These are phyloP conservation scores for Drosophila micromelanica DNA, from an alignment of 1,140 invertebrate species.

Conservation along the genomic window DNA sequence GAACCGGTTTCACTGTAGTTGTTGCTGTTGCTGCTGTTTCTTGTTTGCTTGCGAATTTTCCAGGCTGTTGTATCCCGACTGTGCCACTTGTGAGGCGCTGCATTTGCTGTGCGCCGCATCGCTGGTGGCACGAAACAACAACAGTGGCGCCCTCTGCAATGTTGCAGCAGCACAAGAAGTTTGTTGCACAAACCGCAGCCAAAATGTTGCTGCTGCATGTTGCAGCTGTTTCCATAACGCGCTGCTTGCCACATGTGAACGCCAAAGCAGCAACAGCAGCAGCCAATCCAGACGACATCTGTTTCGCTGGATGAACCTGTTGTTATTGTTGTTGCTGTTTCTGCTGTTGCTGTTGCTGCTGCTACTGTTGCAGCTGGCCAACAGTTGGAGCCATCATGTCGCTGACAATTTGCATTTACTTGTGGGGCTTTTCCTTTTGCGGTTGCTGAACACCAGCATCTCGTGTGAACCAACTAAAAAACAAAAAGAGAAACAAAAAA, in stretches of 20 bases:
- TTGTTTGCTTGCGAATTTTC: slow-evolving; percentile 70
- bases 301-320: slow-evolving; percentile 61
- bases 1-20: slow-evolving; percentile 60
- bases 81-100: slow-evolving; percentile 50
- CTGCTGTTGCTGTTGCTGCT: slow-evolving; percentile 28
- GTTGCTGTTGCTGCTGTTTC: slow-evolving; percentile 46
- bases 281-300: slow-evolving; percentile 61
- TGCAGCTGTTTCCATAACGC: slow-evolving; percentile 64
- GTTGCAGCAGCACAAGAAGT: slow-evolving; percentile 77
- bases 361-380: slow-evolving; percentile 60
- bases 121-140: slow-evolving; percentile 83
- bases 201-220: slow-evolving; percentile 72
- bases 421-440: slow-evolving; percentile 73
- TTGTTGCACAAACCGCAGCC: slow-evolving; percentile 35
- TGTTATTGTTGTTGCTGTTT: slow-evolving; percentile 46
- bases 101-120: slow-evolving; percentile 75
- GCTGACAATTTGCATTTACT: slow-evolving; percentile 63
- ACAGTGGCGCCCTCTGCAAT: slow-evolving; percentile 84
- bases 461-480: slow-evolving; percentile 59
- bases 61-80: slow-evolving; percentile 64
- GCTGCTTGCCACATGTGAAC: slow-evolving; percentile 48
- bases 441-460: slow-evolving; percentile 33
- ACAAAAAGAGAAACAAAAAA: not conserved
- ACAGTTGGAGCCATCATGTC: slow-evolving; percentile 51
- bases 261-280: slow-evolving; percentile 8